Base-by-base conservation (phyloP, 2,888 invertebrate species). In the Hedya salicella region DNA sequence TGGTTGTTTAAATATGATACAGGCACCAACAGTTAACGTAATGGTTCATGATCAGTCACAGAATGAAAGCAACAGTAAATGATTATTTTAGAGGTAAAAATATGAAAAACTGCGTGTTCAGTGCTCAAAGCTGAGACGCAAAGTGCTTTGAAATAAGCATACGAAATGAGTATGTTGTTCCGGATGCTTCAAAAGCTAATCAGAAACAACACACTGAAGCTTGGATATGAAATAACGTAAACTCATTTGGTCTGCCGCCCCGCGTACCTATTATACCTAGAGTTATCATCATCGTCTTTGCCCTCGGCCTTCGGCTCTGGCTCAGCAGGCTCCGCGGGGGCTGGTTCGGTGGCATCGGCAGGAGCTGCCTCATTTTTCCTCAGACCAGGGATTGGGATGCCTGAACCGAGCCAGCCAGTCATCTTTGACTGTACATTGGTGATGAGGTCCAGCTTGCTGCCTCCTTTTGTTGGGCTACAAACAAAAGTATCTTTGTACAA, bases 261-360 rank as follows among this genome's bases (percentile, higher is more conserved):
- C 91, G 81, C 94, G 93, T 94, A 94, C 94, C 94, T 94, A 94
- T 92, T 94, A 92, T 95, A 96, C 96, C 96, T 96, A 91, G 96
- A 96, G 93, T 96, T 96, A 93, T 97, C 97, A 87, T 97, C 97
- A 89, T 97, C 97, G 79, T 97, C 97, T 86, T 94, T 94, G 50
- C 80, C 85, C 71, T 91, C 91, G 0, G 84, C 79, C 72, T 86
- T 90, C 44, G 83, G 77, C 57, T 89, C 88, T 0, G 85, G 82
- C 73, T 93, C 93, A 3, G 79, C 77, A n/a, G 86, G 84, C 70
- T 92, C 88, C n/a, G 76, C 77, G 40, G 92, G 88, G 14, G 85
- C 87, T 1, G 89, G 86, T 68, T 92, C 89, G 3, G 89, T 78
- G 6, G 80, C 39, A 9, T 79, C 79, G 64, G 93, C 92, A 14